Conservation (phyloP, 2,797 vertebrate genomes). For the Parotocinclus haroldoi region DNA sequence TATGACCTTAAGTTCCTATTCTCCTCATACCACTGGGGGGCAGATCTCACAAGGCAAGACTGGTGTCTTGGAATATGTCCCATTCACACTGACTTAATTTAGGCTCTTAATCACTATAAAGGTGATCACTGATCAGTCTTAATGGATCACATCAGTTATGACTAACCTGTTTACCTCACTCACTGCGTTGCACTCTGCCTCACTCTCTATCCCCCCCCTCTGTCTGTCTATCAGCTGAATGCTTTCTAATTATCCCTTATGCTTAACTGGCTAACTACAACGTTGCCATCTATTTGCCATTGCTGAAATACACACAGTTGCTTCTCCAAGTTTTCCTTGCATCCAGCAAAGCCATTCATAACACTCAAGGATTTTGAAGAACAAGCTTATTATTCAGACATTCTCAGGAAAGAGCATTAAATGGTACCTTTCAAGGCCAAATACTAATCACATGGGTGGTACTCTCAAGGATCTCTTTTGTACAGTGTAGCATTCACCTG, state of each 20-base stretch:
- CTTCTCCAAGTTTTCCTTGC: slow-evolving; percentile 2
- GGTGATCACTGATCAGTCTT: too few species aligned
- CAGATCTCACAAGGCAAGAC: slow-evolving; percentile 14
- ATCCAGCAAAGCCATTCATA: neutral
- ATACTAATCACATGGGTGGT: too few species aligned
- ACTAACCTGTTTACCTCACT: slow-evolving; percentile 5
- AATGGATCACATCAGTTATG: neutral
- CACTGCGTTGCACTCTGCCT: slow-evolving; percentile 12
- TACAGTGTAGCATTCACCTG: neutral
- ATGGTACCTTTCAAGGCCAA: too few species aligned
- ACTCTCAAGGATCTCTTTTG: neutral
- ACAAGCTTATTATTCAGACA: too few species aligned
- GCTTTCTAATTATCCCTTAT: slow-evolving; percentile 33
- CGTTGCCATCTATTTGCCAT: slow-evolving; percentile 18
- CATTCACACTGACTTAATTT: too few species aligned
- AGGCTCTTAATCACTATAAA: too few species aligned
- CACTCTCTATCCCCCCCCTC: slow-evolving; percentile 8
- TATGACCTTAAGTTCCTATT: neutral
- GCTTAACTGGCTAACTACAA: slow-evolving; percentile 40
- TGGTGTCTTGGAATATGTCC: too few species aligned
- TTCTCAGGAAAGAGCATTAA: too few species aligned
- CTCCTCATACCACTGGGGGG: slow-evolving; percentile 40
- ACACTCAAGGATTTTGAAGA: neutral
- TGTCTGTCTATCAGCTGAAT: slow-evolving; percentile 29
- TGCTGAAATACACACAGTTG: slow-evolving; percentile 7